Evolutionary conservation across 2,888 invertebrate species (phyloP).

Genomic region (Acanthosoma haemorrhoidale): DNA sequence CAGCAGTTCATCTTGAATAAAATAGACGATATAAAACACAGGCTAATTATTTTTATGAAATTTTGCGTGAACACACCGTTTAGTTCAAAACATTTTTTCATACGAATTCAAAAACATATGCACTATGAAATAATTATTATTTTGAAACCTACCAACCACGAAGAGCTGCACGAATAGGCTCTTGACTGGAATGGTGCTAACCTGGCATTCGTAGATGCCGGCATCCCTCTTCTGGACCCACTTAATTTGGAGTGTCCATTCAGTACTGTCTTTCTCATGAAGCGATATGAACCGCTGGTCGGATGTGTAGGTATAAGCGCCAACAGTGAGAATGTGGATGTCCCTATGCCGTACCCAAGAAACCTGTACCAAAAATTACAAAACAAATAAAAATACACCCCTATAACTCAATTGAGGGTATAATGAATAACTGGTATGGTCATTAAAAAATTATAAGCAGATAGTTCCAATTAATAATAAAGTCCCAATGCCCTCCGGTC

Average conservation of each 20-base stretch:
- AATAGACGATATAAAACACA: too few species aligned
- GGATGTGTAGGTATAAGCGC: conserved; percentile 83
- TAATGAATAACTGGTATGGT: too few species aligned
- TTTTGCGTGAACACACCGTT: too few species aligned
- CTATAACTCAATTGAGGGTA: too few species aligned
- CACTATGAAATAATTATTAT: neutral
- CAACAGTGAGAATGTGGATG: conserved; percentile 84
- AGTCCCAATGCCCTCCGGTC: too few species aligned
- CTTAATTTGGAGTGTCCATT: conserved; percentile 89
- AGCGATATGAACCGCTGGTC: conserved; percentile 86
- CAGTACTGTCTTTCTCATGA: conserved; percentile 71
- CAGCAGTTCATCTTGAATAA: too few species aligned
- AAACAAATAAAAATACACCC: too few species aligned
- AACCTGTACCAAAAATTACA: conserved; percentile 61
- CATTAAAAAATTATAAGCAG: too few species aligned
- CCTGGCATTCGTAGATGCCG: conserved; percentile 83
- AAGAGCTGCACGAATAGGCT: conserved; percentile 82
- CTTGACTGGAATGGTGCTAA: conserved; percentile 83
- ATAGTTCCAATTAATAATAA: too few species aligned
- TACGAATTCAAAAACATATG: too few species aligned
- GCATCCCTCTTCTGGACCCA: conserved; percentile 88
- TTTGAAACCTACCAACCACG: conserved; percentile 72
- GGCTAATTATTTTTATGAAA: too few species aligned
- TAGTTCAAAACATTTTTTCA: too few species aligned
- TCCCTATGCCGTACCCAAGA: conserved; percentile 88